Conservation (phyloP, 2,113 vertebrate genomes). For the Rhabdornis inornatus region DNA sequence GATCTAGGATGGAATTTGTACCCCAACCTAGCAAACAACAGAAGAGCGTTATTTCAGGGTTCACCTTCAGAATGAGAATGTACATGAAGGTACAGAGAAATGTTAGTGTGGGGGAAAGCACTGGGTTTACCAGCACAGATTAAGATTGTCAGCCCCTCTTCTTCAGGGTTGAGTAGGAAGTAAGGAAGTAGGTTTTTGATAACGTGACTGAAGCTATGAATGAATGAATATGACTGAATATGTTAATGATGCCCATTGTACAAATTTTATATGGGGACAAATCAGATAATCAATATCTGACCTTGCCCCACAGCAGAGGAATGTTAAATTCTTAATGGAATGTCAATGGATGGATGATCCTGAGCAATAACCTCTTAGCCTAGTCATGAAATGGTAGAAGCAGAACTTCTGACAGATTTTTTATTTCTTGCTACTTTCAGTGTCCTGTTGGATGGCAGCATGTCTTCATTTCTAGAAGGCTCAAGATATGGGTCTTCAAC, state of each 20-base stretch:
- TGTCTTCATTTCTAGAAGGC: not conserved
- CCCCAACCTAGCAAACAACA: not conserved
- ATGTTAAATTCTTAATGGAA: not conserved
- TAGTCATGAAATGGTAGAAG: not conserved
- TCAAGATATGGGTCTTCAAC: not conserved
- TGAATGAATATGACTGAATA: not conserved
- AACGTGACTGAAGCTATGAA: not conserved
- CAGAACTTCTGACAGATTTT: not conserved
- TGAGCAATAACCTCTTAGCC: not conserved
- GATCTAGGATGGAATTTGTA: not conserved
- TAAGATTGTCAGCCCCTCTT: not conserved
- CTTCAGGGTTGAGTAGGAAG: not conserved
- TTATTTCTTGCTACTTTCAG: not conserved
- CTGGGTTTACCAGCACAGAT: not conserved
- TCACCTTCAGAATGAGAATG: not conserved
- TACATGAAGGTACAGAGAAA: not conserved
- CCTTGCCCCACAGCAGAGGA: not conserved
- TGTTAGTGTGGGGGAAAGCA: not conserved
- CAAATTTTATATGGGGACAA: not conserved
- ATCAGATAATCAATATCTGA: not conserved
- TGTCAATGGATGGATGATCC: accelerated
- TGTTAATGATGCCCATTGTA: not conserved
- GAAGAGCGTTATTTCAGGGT: not conserved
- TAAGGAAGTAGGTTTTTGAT: not conserved
- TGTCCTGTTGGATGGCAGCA: not conserved